These are phyloP conservation scores for Probosciger aterrimus DNA, from an alignment of 2,113 vertebrate genomes.

Conservation along the genomic window DNA sequence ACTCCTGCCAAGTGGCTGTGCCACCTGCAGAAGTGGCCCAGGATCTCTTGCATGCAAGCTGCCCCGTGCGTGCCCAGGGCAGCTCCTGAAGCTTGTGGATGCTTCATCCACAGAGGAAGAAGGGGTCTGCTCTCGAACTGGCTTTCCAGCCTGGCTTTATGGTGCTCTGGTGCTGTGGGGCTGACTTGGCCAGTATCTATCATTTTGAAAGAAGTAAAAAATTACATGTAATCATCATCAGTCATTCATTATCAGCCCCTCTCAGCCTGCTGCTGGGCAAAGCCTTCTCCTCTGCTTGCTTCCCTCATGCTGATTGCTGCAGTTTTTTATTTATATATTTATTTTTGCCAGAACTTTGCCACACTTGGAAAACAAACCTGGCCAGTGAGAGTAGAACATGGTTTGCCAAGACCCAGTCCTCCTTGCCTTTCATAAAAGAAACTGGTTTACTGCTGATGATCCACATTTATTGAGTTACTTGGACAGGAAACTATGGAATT, in stretches of 20 bases:
- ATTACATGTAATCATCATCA: conserved; percentile 23
- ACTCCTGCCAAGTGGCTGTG: fast-evolving
- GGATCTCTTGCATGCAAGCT: not conserved
- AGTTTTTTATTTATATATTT: conserved; percentile 41
- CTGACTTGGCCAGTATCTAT: not conserved
- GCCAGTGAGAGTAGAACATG: not conserved
- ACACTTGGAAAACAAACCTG: not conserved
- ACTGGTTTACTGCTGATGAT: not conserved
- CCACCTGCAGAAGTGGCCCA: fast-evolving
- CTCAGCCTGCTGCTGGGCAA: conserved; percentile 56
- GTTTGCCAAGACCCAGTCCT: not conserved
- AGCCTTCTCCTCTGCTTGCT: conserved; percentile 1
- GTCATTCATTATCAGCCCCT: conserved; percentile 53
- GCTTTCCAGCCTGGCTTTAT: not conserved
- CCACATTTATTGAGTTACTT: not conserved
- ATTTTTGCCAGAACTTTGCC: conserved; percentile 53
- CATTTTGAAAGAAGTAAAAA: conserved; percentile 33
- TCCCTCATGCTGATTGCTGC: not conserved
- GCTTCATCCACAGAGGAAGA: not conserved
- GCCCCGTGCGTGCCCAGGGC: not conserved
- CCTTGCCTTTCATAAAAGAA: not conserved
- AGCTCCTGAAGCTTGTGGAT: not conserved
- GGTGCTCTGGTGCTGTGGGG: not conserved
- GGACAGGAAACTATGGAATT: not conserved
- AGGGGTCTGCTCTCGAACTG: not conserved